Conservation (phyloP, 2,113 vertebrate genomes). For the Martes martes region DNA sequence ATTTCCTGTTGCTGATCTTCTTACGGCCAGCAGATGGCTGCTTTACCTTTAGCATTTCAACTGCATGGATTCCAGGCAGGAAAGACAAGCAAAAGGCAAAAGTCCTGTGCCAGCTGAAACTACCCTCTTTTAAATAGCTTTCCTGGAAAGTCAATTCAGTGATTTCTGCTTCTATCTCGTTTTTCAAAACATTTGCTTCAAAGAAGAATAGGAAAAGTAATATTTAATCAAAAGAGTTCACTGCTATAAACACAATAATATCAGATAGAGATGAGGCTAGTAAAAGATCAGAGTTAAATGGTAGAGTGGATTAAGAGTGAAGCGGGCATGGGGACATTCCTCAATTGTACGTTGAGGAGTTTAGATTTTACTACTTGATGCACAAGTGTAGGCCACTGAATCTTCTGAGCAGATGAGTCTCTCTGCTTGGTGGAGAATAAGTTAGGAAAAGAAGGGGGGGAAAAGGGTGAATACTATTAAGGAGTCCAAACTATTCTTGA, state of each 20-base stretch:
- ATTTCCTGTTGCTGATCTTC: slow-evolving; percentile 32
- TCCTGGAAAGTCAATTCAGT: background rate
- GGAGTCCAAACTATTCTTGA: background rate
- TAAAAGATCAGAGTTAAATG: background rate
- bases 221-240: slow-evolving; percentile 18
- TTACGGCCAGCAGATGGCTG: slow-evolving; percentile 55
- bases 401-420: background rate
- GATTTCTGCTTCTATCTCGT: background rate
- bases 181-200: slow-evolving; percentile 19
- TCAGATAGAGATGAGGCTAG: background rate
- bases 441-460: background rate
- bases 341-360: background rate
- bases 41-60: slow-evolving; percentile 42
- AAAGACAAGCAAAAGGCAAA: background rate
- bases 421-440: background rate
- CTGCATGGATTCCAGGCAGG: background rate
- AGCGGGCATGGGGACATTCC: background rate
- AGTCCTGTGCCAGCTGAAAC: background rate
- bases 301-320: background rate
- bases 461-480: background rate
- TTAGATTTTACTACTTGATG: background rate
- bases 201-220: background rate
- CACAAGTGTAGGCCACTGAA: background rate
- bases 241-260: background rate
- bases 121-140: background rate